Evolutionary conservation across 2,113 vertebrate species (phyloP).

Genomic region (Sebastes fasciatus): DNA sequence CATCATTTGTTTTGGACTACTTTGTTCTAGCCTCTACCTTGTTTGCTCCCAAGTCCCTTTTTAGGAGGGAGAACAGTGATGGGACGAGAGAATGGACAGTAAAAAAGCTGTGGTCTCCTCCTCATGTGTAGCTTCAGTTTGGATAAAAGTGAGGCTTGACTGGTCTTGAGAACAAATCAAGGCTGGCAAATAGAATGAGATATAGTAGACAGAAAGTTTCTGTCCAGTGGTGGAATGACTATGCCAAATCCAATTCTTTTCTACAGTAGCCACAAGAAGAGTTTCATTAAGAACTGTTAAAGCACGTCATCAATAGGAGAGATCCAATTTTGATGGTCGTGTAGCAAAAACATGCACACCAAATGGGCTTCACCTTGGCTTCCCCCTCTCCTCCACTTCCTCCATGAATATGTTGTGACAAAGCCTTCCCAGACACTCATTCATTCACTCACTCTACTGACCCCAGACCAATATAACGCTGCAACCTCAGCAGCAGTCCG

Average conservation of each 20-base stretch:
- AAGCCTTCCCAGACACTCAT: slow-evolving; percentile 3
- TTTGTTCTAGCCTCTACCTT: background rate
- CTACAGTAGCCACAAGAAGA: background rate
- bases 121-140: background rate
- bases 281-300: background rate
- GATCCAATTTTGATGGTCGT: background rate
- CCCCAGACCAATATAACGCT: background rate
- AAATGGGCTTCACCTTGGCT: background rate
- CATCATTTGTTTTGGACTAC: no score
- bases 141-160: background rate
- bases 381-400: background rate
- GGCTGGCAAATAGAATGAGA: background rate
- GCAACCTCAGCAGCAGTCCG: slow-evolving; percentile 12
- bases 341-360: background rate
- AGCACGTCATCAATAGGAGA: background rate
- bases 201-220: background rate
- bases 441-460: background rate
- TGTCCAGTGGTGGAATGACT: background rate
- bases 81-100: background rate
- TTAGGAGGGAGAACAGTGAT: background rate
- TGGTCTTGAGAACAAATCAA: background rate
- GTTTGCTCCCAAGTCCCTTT: background rate
- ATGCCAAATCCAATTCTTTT: background rate
- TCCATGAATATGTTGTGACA: background rate
- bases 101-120: background rate